Evolutionary conservation across 2,113 vertebrate species (phyloP).

Genomic region (Odontophorus gujanensis): DNA sequence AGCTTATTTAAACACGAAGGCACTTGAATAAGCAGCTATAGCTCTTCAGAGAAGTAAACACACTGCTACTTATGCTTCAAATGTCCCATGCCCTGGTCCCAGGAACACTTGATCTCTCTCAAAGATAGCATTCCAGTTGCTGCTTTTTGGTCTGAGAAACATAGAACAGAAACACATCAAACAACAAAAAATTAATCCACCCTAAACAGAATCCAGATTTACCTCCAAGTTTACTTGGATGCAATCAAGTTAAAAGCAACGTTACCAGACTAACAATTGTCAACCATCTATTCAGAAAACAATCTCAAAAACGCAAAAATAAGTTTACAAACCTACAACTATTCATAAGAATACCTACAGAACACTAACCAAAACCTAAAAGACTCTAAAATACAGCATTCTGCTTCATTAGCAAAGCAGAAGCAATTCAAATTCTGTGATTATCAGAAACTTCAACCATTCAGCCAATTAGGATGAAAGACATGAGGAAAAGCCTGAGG

Average conservation of each 20-base stretch:
- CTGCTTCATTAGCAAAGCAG: neutral
- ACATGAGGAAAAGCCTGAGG: neutral
- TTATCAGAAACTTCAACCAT: neutral
- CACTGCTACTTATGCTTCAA: constrained; percentile 3
- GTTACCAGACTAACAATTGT: neutral
- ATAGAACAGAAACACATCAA: neutral
- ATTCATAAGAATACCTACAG: neutral
- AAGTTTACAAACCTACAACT: neutral
- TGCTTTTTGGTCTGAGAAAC: constrained; percentile 10
- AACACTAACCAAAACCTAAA: neutral
- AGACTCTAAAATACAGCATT: neutral
- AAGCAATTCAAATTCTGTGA: neutral
- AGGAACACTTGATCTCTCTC: constrained; percentile 45
- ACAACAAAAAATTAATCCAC: neutral
- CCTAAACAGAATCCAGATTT: neutral
- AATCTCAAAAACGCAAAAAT: neutral
- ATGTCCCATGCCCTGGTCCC: neutral
- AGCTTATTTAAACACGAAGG: neutral
- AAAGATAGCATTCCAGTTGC: neutral
- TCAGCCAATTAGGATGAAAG: neutral
- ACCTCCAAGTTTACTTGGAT: neutral
- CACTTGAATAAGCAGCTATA: constrained; percentile 12
- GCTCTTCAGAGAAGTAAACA: constrained; percentile 27
- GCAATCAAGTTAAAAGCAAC: neutral
- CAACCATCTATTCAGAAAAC: neutral